These are phyloP conservation scores for Pungitius pungitius DNA, from an alignment of 2,113 vertebrate genomes.

Conservation along the genomic window DNA sequence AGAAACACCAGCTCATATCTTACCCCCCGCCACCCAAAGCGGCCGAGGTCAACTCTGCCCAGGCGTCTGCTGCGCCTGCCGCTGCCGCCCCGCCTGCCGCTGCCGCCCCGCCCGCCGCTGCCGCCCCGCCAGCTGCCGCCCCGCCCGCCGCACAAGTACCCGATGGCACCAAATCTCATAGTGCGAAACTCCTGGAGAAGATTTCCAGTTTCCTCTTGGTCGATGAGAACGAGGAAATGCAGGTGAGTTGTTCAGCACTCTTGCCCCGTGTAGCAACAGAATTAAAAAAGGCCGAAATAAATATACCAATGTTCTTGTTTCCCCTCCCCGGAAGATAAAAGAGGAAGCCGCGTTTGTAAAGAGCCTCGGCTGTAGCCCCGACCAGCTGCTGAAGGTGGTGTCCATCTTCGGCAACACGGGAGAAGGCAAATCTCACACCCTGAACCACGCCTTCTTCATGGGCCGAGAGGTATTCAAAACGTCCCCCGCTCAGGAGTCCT, in stretches of 20 bases:
- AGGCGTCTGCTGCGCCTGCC: constrained; percentile 27
- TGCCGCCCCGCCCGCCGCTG: too few relatives aligned
- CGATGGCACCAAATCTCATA: constrained; percentile 80
- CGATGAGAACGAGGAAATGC: constrained; percentile 97
- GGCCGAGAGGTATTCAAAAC: constrained; percentile 98
- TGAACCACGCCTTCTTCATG: constrained; percentile 98
- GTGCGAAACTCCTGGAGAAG: constrained; percentile 85
- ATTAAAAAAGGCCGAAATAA: neutral
- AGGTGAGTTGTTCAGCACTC: constrained; percentile 78
- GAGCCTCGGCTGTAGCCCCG: constrained; percentile 88
- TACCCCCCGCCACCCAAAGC: constrained; percentile 82
- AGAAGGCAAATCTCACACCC: constrained; percentile 98
- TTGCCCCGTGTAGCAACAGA: neutral
- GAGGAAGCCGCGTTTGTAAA: constrained; percentile 91
- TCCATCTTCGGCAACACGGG: constrained; percentile 99
- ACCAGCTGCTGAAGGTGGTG: constrained; percentile 95
- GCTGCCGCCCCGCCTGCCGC: constrained; percentile 42
- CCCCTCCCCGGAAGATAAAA: constrained; percentile 81
- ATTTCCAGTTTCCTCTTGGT: constrained; percentile 95
- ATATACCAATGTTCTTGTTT: neutral
- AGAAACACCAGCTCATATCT: constrained; percentile 87
- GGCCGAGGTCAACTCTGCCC: constrained; percentile 42
- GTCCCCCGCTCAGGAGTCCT: constrained; percentile 95
- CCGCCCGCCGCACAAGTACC: constrained; percentile 64
- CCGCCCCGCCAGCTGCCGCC: neutral